phyloP scores from a whole-genome alignment of 2,113 vertebrate genomes.

The Helogale parvula region DNA sequence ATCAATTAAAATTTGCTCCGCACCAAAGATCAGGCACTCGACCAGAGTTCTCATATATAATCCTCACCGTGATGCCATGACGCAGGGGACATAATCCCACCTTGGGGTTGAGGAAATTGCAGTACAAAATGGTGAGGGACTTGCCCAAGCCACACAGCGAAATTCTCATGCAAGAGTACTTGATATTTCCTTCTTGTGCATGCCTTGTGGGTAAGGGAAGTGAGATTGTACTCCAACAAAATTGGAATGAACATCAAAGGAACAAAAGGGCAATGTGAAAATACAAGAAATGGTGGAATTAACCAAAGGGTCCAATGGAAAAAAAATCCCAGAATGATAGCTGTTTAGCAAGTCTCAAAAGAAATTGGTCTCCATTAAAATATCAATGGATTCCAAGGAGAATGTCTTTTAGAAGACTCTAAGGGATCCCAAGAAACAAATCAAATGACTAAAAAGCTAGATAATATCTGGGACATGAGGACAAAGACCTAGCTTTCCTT shows the following conservation, averaged over 20 bases:
- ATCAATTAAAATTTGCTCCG: not conserved
- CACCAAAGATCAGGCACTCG: not conserved
- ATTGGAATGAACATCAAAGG: not conserved
- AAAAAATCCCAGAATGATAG: not conserved
- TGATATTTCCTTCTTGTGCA: not conserved
- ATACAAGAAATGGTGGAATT: not conserved
- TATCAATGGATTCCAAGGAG: not conserved
- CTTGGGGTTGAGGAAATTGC: not conserved
- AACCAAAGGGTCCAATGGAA: not conserved
- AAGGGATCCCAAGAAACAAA: not conserved
- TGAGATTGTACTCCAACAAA: not conserved
- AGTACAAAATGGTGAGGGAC: not conserved
- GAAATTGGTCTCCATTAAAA: conserved; percentile 7
- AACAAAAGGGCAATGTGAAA: not conserved
- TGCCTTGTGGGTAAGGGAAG: not conserved
- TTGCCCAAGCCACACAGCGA: not conserved
- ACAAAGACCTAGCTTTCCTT: conserved; percentile 23
- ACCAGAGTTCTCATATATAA: not conserved
- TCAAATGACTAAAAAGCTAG: conserved; percentile 17
- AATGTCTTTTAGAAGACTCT: not conserved
- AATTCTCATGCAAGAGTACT: not conserved
- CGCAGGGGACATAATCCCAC: not conserved
- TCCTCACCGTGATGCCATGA: not conserved
- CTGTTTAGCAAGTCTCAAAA: not conserved
- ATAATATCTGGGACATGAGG: not conserved